Evolutionary conservation across 2,888 invertebrate species (phyloP).

Genomic region (Eupithecia insigniata): DNA sequence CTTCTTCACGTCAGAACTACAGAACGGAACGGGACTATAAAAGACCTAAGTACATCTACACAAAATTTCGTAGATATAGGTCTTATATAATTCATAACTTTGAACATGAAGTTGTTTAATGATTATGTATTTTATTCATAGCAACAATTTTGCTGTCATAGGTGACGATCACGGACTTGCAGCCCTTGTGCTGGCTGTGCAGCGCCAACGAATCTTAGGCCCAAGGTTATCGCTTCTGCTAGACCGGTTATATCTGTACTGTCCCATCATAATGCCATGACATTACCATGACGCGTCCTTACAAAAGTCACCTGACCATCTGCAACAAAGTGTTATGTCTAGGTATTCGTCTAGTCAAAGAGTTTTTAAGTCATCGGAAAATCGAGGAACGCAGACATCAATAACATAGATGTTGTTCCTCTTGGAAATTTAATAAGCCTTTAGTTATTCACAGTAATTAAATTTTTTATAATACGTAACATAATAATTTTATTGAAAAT

Average conservation of each 20-base stretch:
- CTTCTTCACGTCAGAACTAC: too few species aligned
- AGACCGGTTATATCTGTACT: conserved; percentile 53
- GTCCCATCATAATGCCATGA: conserved; percentile 42
- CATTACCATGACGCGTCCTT: conserved; percentile 66
- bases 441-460: neutral
- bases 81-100: too few species aligned
- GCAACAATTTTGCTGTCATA: neutral
- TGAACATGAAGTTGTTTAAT: neutral
- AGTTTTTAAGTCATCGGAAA: neutral
- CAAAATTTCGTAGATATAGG: too few species aligned
- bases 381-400: too few species aligned
- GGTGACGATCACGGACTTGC: neutral
- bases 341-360: neutral
- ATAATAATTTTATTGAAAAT: too few species aligned
- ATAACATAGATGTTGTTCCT: neutral
- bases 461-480: too few species aligned
- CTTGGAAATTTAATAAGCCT: neutral
- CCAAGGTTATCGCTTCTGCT: neutral
- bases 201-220: neutral
- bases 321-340: conserved; percentile 16
- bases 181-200: neutral
- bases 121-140: neutral
- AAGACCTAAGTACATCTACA: too few species aligned
- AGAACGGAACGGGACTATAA: too few species aligned
- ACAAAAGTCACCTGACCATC: conserved; percentile 45